A percentile compares a stretch with the other conserved stretches of the same genome.
These are phyloP conservation scores for Dipodomys ordii DNA, from an alignment of 2,113 vertebrate species.

Conservation along the genomic window DNA sequence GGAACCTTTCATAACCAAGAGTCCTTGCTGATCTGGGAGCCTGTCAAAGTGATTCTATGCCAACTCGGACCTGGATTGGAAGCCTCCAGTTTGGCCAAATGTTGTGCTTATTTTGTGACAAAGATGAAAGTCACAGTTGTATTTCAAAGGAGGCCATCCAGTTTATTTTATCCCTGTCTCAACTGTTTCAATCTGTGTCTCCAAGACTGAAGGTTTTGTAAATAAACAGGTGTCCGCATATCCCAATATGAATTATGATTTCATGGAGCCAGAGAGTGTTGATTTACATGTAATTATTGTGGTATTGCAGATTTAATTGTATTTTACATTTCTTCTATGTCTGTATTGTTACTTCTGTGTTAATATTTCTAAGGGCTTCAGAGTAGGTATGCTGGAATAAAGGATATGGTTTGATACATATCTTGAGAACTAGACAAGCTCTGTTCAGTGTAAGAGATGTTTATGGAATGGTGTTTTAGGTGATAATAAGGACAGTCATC, in stretches of 20 bases:
- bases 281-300: conserved; percentile 30
- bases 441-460: neutral
- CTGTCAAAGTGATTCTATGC: conserved; percentile 74
- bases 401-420: neutral
- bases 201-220: conserved; percentile 69
- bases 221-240: conserved; percentile 69
- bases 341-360: neutral
- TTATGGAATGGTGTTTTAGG: neutral
- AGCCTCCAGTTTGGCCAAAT: conserved; percentile 74
- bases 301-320: neutral
- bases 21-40: conserved; percentile 66
- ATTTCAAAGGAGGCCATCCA: conserved; percentile 67
- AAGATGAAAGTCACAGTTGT: conserved; percentile 74
- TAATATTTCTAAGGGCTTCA: neutral
- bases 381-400: neutral
- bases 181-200: conserved; percentile 42
- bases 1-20: conserved; percentile 49
- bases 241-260: conserved; percentile 58
- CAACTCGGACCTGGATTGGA: conserved; percentile 71
- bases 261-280: neutral
- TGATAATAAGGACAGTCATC: neutral
- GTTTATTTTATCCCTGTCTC: conserved; percentile 72
- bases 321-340: neutral
- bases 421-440: neutral
- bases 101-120: conserved; percentile 77